Evolutionary conservation across 2,113 vertebrate species (phyloP), one percentile per base, ranked within the genome.

Genomic region (Pluvialis apricaria): DNA sequence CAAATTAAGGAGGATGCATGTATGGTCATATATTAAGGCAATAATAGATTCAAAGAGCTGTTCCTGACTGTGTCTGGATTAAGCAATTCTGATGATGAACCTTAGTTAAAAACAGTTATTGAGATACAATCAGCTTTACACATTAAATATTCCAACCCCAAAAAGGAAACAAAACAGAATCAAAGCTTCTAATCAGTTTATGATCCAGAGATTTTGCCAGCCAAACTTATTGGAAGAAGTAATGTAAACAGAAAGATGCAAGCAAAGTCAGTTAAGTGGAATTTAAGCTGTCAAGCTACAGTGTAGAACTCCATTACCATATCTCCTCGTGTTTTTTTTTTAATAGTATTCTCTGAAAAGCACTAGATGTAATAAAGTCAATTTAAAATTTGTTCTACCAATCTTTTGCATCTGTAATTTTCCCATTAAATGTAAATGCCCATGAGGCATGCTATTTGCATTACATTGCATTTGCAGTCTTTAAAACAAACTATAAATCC

Each of bases 401-500:
- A 98, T 98, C 98, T 98, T 98, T 98, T 98, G 98, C 98, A 98
- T 98, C 98, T 98, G 98, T 98, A 98, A 98, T 98, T 98, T 98
- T 98, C 98, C 98, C 98, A 98, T 98, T 98, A 98, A 98, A 98
- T 97, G 98, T 98, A 98, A 98, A 98, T 98, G 98, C 98, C 98
- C 98, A 98, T 97, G 98, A 98, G 98, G 98, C 98, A 98, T 98
- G 98, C 98, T 98, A 98, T 98, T 98, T 98, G 98, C 98, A 98
- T 98, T 98, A 98, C 98, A 98, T 98, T 98, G 98, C 98, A 98
- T 98, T 98, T 98, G 98, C 98, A 98, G 98, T 98, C 98, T 98
- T 98, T 98, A 98, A 98, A 98, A 98, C 98, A 98, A 98, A 98
- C 98, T 98, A 98, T 98, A 98, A 98, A 98, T 98, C 97, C 98